These are phyloP conservation scores for Candidula unifasciata DNA, from an alignment of 2,888 invertebrate species.

Conservation along the genomic window DNA sequence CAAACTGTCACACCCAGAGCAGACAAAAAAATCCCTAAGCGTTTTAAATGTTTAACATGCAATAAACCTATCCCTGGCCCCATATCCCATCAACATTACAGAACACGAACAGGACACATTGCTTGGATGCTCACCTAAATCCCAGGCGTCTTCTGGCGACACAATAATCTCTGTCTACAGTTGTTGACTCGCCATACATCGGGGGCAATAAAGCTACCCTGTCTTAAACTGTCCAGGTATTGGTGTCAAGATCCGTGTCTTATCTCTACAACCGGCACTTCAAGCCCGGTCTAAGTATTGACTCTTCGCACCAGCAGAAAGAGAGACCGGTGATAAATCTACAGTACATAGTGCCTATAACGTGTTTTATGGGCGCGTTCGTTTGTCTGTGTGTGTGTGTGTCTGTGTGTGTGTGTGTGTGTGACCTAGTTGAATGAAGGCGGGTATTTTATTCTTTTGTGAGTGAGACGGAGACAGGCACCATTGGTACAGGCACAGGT, in stretches of 20 bases:
- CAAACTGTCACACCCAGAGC: background rate
- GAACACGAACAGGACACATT: no score
- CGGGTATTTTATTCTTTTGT: no score
- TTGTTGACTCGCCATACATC: background rate
- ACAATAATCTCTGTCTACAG: background rate
- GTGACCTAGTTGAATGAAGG: no score
- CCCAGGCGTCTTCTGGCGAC: background rate
- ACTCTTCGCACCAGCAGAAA: conserved; percentile 10
- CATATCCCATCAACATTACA: background rate
- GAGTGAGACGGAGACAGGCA: no score
- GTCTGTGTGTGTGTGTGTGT: no score
- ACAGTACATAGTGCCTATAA: no score
- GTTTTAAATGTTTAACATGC: background rate
- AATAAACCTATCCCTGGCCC: background rate
- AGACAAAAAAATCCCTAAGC: background rate
- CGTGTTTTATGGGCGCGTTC: no score
- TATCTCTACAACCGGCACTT: conserved; percentile 22
- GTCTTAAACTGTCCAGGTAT: conserved; percentile 31
- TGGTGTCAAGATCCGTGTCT: conserved; percentile 32
- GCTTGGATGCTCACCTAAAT: no score
- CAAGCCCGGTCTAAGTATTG: conserved; percentile 20
- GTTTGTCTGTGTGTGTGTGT: background rate
- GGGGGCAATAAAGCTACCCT: background rate
- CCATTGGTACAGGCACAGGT: no score
- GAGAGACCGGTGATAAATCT: conserved; percentile 23